A percentile compares a stretch with the other conserved stretches of the same genome.
phyloP scores from a whole-genome alignment of 2,888 invertebrate species.

The Heliconius sara region DNA sequence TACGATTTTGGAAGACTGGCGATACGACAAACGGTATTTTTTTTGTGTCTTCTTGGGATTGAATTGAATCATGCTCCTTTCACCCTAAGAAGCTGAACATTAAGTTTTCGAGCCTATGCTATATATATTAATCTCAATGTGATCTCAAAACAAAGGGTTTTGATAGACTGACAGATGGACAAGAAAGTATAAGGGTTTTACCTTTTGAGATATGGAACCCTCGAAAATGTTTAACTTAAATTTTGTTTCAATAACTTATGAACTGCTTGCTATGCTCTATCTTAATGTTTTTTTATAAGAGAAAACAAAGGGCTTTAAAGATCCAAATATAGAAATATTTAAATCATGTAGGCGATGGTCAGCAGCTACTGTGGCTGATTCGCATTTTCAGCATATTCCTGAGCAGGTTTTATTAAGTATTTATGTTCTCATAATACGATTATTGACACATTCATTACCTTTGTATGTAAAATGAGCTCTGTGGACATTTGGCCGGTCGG shows the following conservation, averaged over 20 bases:
- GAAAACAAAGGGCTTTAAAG: neutral
- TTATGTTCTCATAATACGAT: constrained; percentile 53
- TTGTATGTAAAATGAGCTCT: constrained; percentile 77
- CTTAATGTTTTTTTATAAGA: neutral
- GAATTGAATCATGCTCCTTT: too few species aligned
- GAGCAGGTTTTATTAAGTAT: constrained; percentile 31
- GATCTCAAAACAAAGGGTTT: too few species aligned
- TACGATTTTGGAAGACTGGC: too few species aligned
- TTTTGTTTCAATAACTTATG: neutral
- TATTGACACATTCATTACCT: constrained; percentile 74
- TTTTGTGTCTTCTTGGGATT: too few species aligned
- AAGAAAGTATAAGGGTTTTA: too few species aligned
- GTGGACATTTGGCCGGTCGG: constrained; percentile 62
- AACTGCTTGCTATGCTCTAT: neutral
- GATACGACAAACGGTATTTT: too few species aligned
- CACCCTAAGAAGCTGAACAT: too few species aligned
- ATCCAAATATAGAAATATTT: constrained; percentile 7
- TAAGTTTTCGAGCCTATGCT: too few species aligned
- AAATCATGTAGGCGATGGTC: neutral
- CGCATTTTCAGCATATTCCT: constrained; percentile 18
- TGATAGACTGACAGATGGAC: too few species aligned
- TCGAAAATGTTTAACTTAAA: neutral
- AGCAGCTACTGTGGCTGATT: neutral
- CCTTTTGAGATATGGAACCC: too few species aligned
- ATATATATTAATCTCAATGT: too few species aligned